Evolutionary conservation across 2,888 invertebrate genomes (phyloP).

Genomic region (Cerastis rubricosa): DNA sequence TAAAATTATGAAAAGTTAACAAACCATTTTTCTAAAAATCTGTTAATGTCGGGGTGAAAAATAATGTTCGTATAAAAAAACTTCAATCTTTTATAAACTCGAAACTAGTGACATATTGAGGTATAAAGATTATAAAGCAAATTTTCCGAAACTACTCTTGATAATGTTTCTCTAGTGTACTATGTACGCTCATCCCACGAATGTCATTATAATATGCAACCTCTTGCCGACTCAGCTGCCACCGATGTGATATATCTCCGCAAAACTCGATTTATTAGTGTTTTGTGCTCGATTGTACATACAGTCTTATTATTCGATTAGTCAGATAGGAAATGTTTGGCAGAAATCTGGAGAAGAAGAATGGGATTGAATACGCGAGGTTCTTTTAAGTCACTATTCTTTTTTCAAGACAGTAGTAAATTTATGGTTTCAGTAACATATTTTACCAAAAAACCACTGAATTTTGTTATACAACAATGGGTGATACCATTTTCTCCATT

Average conservation of each 20-base stretch:
- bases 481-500: neutral
- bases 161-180: constrained; percentile 83
- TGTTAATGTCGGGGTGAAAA: neutral
- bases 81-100: neutral
- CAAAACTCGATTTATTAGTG: constrained; percentile 81
- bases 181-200: constrained; percentile 73
- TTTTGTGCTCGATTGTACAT: constrained; percentile 76
- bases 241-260: constrained; percentile 79
- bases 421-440: constrained; percentile 36
- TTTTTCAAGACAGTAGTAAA: constrained; percentile 27
- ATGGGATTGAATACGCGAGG: constrained; percentile 4
- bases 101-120: neutral
- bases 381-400: neutral
- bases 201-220: constrained; percentile 81
- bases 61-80: neutral
- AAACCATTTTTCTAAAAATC: neutral
- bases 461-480: constrained; percentile 1
- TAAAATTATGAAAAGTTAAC: neutral
- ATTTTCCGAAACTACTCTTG: neutral
- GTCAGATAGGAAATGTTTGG: constrained; percentile 50
- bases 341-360: constrained; percentile 24
- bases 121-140: neutral
- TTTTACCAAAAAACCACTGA: neutral
- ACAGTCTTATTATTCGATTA: constrained; percentile 69
- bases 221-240: constrained; percentile 77